A percentile compares a stretch with the other conserved stretches of the same genome.
Conservation (phyloP, 2,113 vertebrate species). For the Psephotus haematonotus region DNA sequence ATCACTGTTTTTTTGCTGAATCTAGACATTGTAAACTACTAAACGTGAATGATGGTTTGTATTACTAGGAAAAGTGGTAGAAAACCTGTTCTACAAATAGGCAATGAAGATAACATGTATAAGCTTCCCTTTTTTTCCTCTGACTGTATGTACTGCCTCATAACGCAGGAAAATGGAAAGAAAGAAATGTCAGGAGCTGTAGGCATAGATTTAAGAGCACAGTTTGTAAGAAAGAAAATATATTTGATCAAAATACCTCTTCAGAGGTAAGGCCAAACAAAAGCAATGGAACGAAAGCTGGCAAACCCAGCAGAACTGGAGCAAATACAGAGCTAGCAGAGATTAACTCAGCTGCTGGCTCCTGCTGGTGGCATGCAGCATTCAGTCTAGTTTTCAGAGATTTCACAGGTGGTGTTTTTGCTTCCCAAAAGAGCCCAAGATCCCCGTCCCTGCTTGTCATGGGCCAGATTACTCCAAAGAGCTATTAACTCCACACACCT, state of each 20-base stretch:
- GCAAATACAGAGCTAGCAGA: background rate
- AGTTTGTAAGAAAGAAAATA: background rate
- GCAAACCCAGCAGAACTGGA: background rate
- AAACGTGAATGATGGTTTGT: background rate
- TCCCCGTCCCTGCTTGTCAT: background rate
- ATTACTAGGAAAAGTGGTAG: background rate
- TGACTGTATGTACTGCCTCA: background rate
- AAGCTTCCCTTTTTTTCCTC: background rate
- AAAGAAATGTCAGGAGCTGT: background rate
- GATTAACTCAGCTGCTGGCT: background rate
- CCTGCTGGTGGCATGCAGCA: fast-evolving
- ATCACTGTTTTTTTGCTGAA: background rate
- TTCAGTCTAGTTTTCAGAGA: background rate
- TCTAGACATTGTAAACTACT: background rate
- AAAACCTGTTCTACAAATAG: background rate
- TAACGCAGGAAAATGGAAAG: background rate
- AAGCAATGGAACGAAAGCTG: background rate
- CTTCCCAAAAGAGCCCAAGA: background rate
- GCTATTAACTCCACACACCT: background rate
- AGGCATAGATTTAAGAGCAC: background rate
- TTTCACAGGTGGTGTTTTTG: background rate
- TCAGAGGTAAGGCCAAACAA: background rate
- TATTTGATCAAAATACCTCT: background rate
- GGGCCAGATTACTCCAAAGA: background rate
- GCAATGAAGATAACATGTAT: background rate